Evolutionary conservation across 37 sponge, comb jelly and placozoan species (phyloP).

Genomic region (Oscarella lobularis): DNA sequence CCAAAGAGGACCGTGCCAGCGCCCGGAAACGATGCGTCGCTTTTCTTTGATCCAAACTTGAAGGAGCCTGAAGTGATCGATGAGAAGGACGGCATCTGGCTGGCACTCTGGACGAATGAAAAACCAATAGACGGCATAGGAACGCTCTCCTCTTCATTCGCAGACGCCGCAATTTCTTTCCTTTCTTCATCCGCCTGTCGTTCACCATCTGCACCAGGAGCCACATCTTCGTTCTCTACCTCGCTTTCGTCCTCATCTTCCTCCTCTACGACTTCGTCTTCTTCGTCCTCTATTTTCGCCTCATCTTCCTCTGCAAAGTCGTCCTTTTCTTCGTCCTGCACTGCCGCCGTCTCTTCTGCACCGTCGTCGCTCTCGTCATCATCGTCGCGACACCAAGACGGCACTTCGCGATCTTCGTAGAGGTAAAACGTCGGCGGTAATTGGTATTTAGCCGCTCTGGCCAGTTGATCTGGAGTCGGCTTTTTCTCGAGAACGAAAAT

Average conservation of each 20-base stretch:
- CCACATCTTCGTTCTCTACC: background rate
- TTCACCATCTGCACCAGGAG: background rate
- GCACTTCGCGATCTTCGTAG: conserved; percentile 21
- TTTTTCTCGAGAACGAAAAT: conserved; percentile 30
- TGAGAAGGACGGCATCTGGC: background rate
- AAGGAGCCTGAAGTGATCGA: too few species aligned
- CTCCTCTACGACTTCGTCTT: background rate
- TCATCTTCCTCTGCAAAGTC: background rate
- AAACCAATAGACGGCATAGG: background rate
- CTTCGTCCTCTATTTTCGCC: background rate
- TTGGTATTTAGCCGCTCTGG: conserved; percentile 25
- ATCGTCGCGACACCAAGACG: conserved; percentile 21
- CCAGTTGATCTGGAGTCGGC: conserved; percentile 46
- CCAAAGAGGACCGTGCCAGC: background rate
- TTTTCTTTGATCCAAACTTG: too few species aligned
- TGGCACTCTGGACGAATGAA: background rate
- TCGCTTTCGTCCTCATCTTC: background rate
- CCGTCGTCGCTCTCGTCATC: background rate
- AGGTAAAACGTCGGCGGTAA: conserved; percentile 67
- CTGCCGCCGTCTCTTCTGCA: background rate
- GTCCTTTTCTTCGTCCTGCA: background rate
- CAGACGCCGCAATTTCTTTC: background rate
- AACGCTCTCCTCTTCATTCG: too few species aligned
- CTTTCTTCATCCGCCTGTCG: background rate
- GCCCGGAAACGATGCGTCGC: too few species aligned